phyloP scores from a whole-genome alignment of 2,888 invertebrate genomes.

The Cynaeus angustus region DNA sequence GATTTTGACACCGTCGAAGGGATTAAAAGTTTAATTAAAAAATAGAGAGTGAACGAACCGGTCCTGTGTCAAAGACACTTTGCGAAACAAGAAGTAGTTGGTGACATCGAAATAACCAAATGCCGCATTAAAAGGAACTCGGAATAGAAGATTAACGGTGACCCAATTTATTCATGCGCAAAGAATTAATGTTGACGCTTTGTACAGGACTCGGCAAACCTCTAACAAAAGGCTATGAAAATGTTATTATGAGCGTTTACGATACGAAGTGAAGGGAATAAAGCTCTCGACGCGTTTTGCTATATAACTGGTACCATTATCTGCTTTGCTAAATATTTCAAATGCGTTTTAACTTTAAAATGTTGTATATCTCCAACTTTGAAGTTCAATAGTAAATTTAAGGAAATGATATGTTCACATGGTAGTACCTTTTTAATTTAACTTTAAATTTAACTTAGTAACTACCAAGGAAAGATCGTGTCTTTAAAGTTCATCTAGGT shows the following conservation, averaged over 20 bases:
- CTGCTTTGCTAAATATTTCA: no score
- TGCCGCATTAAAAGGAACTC: conserved; percentile 12
- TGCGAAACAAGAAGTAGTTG: conserved; percentile 14
- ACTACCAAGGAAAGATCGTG: no score
- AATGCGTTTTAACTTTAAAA: no score
- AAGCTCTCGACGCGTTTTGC: neutral
- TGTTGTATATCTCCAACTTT: no score
- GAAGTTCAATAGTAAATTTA: no score
- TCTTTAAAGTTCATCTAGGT: no score
- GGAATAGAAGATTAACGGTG: conserved; percentile 32
- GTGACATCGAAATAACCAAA: conserved; percentile 19
- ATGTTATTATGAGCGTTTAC: conserved; percentile 3
- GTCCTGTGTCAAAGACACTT: conserved; percentile 10
- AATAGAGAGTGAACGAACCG: conserved; percentile 6
- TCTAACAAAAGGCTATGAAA: conserved; percentile 12
- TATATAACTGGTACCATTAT: no score
- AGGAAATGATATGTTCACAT: no score
- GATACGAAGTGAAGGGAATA: no score
- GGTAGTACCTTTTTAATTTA: no score
- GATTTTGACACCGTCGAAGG: conserved; percentile 6
- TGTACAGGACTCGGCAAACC: neutral
- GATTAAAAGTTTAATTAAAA: conserved; percentile 15
- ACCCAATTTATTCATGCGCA: conserved; percentile 31
- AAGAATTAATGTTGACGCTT: conserved; percentile 22
- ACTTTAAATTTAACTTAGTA: no score